Evolutionary conservation across 2,113 vertebrate species (phyloP).

Genomic region (Acanthochromis polyacanthus): DNA sequence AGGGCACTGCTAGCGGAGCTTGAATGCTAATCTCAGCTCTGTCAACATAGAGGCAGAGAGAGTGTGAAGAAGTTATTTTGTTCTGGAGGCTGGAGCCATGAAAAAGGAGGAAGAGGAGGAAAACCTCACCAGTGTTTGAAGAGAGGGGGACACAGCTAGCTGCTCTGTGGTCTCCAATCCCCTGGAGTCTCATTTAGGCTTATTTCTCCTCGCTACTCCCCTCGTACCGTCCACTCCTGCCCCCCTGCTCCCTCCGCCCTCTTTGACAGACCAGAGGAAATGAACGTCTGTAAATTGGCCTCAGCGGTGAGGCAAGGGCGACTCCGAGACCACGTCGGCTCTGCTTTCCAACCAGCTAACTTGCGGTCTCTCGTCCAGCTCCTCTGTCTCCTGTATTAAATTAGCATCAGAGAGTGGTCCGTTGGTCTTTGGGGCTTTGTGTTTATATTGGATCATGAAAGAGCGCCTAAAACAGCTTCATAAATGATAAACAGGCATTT

Average conservation of each 20-base stretch:
- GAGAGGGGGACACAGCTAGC: slow-evolving; percentile 21
- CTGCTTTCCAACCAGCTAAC: slow-evolving; percentile 48
- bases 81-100: slow-evolving; percentile 22
- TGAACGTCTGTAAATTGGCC: slow-evolving; percentile 75
- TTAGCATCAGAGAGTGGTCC: slow-evolving; percentile 58
- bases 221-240: slow-evolving; percentile 19
- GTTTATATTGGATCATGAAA: slow-evolving; percentile 61
- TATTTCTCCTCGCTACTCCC: slow-evolving; percentile 48
- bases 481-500: slow-evolving; percentile 16
- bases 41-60: slow-evolving; percentile 3
- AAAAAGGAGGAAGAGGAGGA: slow-evolving; percentile 12
- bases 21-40: slow-evolving; percentile 41
- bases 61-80: slow-evolving; percentile 45
- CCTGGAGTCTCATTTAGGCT: slow-evolving; percentile 65
- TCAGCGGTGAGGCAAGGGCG: slow-evolving; percentile 51
- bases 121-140: slow-evolving; percentile 13
- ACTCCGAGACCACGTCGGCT: slow-evolving; percentile 36
- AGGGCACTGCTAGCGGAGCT: background rate
- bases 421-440: slow-evolving; percentile 49
- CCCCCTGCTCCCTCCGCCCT: slow-evolving; percentile 28
- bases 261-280: slow-evolving; percentile 74
- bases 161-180: slow-evolving; percentile 62
- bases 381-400: slow-evolving; percentile 55
- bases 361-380: slow-evolving; percentile 37
- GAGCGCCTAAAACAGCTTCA: slow-evolving; percentile 45